phyloP scores from a whole-genome alignment of 1,140 invertebrate genomes.

The Drosophila parvula region DNA sequence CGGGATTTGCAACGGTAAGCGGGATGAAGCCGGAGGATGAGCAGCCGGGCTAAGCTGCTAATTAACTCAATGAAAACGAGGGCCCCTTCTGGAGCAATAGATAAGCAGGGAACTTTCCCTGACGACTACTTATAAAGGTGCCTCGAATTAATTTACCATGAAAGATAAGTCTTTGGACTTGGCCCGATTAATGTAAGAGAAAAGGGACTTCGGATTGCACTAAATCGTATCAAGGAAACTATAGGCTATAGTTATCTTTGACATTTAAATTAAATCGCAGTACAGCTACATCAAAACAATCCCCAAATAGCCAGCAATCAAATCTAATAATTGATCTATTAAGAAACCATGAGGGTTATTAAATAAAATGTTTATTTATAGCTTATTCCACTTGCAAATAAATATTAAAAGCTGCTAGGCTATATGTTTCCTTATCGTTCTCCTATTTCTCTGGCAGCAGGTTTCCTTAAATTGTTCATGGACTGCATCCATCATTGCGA shows the following conservation, averaged over 20 bases:
- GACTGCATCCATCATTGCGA: not conserved
- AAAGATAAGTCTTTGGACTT: not conserved
- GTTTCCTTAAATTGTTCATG: not conserved
- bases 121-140: not conserved
- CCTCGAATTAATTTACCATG: not conserved
- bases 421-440: not conserved
- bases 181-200: no score
- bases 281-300: no score
- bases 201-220: no score
- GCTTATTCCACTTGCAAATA: not conserved
- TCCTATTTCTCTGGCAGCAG: not conserved
- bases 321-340: not conserved
- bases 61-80: conserved; percentile 44
- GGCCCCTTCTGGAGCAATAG: not conserved
- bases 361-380: not conserved
- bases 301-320: not conserved
- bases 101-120: conserved; percentile 11
- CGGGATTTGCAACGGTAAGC: conserved; percentile 23
- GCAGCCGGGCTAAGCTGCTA: conserved; percentile 26
- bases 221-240: not conserved
- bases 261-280: not conserved
- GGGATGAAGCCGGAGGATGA: not conserved
- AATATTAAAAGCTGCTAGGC: not conserved
- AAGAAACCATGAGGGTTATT: not conserved
- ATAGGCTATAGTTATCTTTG: not conserved